Percentiles rank a stretch among this genome's conserved stretches.
Evolutionary conservation across 2,888 invertebrate species (phyloP).

Genomic region (Meiosimyza decipiens): DNA sequence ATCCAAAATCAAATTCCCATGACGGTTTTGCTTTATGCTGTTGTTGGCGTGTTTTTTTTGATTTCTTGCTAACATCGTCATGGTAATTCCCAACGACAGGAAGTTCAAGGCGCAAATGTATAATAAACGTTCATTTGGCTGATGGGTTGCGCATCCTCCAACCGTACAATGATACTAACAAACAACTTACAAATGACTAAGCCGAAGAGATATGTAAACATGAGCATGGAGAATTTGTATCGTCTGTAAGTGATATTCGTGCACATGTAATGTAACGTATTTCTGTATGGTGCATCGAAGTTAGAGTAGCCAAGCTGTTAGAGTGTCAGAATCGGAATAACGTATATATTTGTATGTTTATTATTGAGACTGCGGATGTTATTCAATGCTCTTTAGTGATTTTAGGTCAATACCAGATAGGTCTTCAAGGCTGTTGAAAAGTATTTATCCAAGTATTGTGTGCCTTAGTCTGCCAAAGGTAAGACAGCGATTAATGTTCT

Average conservation of each 20-base stretch:
- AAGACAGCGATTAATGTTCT: no score
- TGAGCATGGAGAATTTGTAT: neutral
- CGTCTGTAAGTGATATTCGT: neutral
- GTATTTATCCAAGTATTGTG: neutral
- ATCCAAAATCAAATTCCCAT: no score
- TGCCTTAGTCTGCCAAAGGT: neutral
- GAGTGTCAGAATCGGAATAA: no score
- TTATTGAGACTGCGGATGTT: no score
- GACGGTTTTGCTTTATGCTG: neutral
- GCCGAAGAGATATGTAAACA: neutral
- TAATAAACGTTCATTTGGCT: slow-evolving; percentile 8
- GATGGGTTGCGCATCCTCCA: slow-evolving; percentile 19
- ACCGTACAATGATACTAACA: neutral
- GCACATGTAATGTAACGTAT: no score
- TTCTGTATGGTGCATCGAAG: neutral
- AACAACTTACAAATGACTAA: no score
- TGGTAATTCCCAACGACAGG: neutral
- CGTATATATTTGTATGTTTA: no score
- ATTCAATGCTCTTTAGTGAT: neutral
- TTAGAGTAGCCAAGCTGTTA: no score
- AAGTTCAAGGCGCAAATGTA: slow-evolving; percentile 13
- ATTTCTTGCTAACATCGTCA: neutral
- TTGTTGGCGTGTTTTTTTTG: neutral
- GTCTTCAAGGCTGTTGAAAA: no score
- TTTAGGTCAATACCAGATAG: neutral